These are phyloP conservation scores for Caenorhabditis tropicalis DNA, from an alignment of 1,140 invertebrate species.

Conservation along the genomic window DNA sequence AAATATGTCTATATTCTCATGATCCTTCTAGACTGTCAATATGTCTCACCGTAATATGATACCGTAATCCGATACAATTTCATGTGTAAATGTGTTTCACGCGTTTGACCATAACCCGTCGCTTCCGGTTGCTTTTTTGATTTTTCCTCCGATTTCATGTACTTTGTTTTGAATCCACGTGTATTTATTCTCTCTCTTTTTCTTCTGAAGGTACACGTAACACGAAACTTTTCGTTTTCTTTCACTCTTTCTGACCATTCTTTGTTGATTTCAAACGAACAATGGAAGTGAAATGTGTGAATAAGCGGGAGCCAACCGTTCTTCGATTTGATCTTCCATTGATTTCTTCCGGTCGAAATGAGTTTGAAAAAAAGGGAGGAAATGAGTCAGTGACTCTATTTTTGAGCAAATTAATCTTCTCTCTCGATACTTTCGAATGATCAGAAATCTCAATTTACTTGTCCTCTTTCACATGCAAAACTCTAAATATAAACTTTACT, in stretches of 20 bases:
- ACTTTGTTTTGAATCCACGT: not conserved
- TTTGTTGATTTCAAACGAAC: conserved; percentile 7
- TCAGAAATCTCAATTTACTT: not conserved
- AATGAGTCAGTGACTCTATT: not conserved
- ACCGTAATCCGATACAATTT: conserved; percentile 32
- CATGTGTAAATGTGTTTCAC: conserved; percentile 18
- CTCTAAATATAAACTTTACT: no score
- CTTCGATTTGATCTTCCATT: conserved; percentile 20
- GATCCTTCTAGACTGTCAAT: conserved; percentile 12
- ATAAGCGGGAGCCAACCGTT: not conserved
- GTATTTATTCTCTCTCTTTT: not conserved
- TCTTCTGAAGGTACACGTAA: conserved; percentile 7
- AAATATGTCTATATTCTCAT: not conserved
- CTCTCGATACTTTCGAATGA: not conserved
- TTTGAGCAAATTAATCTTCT: not conserved
- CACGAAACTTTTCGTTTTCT: conserved; percentile 1
- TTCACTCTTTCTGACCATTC: not conserved
- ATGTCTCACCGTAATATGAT: not conserved
- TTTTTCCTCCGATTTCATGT: not conserved
- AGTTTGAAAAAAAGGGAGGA: not conserved
- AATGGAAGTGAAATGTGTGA: conserved; percentile 18
- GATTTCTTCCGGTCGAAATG: conserved; percentile 22
- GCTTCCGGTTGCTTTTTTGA: conserved; percentile 7
- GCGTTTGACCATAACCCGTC: conserved; percentile 6
- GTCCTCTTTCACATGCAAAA: not conserved